phyloP scores from a whole-genome alignment of 2,113 vertebrate genomes.

The Megalops atlanticus region DNA sequence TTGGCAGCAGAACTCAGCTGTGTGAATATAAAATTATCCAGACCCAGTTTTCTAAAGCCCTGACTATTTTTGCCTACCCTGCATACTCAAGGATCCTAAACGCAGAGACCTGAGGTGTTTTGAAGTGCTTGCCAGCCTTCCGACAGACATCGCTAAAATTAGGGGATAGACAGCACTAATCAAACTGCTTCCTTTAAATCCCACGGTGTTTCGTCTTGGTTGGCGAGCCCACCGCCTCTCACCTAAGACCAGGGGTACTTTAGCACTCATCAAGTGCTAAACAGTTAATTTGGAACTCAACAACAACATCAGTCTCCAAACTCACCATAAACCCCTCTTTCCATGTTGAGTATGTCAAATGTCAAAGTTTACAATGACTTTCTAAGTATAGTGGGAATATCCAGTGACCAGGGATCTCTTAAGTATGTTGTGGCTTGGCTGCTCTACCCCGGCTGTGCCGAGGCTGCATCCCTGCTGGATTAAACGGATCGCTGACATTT shows the following conservation, averaged over 20 bases:
- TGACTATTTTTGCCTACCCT: too few species aligned
- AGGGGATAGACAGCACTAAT: background rate
- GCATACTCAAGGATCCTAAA: too few species aligned
- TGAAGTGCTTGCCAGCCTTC: too few species aligned
- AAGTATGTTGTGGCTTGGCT: conserved; percentile 53
- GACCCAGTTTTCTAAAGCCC: too few species aligned
- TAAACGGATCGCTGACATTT: conserved; percentile 57
- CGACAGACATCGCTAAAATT: background rate
- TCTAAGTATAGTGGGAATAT: conserved; percentile 65
- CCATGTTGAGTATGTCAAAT: conserved; percentile 60
- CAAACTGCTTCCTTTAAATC: conserved; percentile 32
- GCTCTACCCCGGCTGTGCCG: conserved; percentile 55
- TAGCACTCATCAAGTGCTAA: conserved; percentile 41
- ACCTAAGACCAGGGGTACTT: conserved; percentile 32
- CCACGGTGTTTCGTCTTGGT: conserved; percentile 31
- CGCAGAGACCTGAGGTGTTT: background rate
- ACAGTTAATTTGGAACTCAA: conserved; percentile 50
- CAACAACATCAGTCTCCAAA: conserved; percentile 33
- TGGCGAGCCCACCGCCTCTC: conserved; percentile 26
- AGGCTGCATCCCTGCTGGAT: conserved; percentile 56
- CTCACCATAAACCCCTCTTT: conserved; percentile 47
- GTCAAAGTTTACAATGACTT: conserved; percentile 63
- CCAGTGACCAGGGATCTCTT: conserved; percentile 53
- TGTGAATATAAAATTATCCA: too few species aligned
- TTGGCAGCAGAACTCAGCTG: too few species aligned